Conservation (phyloP, 1,140 invertebrate genomes). For the Diorhabda elongata region DNA sequence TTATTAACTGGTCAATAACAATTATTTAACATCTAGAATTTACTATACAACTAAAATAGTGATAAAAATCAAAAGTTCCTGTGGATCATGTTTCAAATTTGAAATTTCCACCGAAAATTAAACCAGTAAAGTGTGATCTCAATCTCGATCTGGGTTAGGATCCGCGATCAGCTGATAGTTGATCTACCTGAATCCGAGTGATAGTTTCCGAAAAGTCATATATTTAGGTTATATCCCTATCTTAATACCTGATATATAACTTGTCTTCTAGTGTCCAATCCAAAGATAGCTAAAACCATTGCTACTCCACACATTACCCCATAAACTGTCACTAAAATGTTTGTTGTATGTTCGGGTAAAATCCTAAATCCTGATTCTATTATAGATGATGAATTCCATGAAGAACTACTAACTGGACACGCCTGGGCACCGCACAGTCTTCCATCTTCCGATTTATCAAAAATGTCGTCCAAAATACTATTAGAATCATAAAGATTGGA, state of each 20-base stretch:
- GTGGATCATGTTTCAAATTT: no score
- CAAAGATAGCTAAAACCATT: slow-evolving; percentile 52
- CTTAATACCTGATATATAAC: slow-evolving; percentile 21
- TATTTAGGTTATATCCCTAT: no score
- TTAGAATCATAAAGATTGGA: slow-evolving; percentile 31
- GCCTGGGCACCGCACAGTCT: slow-evolving; percentile 54
- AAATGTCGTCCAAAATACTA: slow-evolving; percentile 45
- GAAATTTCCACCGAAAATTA: no score
- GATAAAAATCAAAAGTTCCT: no score
- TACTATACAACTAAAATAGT: no score
- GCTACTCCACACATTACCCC: slow-evolving; percentile 53
- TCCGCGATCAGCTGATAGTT: no score
- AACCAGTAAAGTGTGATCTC: no score
- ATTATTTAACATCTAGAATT: no score
- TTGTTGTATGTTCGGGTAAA: slow-evolving; percentile 48
- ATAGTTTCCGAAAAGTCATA: no score
- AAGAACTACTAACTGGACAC: slow-evolving; percentile 45
- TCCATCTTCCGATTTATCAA: slow-evolving; percentile 49
- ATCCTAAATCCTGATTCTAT: slow-evolving; percentile 29
- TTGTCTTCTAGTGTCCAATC: slow-evolving; percentile 44
- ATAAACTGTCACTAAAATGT: slow-evolving; percentile 52
- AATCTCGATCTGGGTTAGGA: no score
- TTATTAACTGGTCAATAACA: no score
- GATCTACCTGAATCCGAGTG: no score
- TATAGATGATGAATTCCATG: slow-evolving; percentile 4